Evolutionary conservation across 2,113 vertebrate genomes (phyloP).

Genomic region (Willisornis vidua): DNA sequence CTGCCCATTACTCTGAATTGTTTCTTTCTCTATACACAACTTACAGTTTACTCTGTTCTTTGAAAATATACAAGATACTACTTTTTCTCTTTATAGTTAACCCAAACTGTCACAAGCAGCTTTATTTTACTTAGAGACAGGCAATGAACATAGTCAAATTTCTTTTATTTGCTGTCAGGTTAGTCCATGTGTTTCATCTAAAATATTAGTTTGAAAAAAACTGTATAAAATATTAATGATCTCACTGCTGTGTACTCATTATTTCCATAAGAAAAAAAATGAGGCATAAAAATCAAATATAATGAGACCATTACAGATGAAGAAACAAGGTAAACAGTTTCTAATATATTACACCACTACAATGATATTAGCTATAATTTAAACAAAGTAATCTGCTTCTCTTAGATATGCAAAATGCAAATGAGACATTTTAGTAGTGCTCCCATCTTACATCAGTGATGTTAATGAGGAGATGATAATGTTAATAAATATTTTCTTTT

Average conservation of each 20-base stretch:
- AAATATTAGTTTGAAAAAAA: conserved; percentile 56
- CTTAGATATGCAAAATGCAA: conserved; percentile 71
- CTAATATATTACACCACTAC: conserved; percentile 62
- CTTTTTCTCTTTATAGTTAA: neutral
- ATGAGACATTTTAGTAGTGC: conserved; percentile 65
- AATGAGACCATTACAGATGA: conserved; percentile 69
- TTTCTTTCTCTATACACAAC: neutral
- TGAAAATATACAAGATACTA: neutral
- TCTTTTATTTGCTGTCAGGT: conserved; percentile 57
- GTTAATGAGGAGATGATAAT: conserved; percentile 57
- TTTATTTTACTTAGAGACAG: conserved; percentile 44
- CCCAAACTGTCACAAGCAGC: neutral
- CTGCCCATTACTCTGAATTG: neutral
- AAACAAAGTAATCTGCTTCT: conserved; percentile 60
- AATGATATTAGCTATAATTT: conserved; percentile 70
- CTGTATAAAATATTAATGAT: conserved; percentile 43
- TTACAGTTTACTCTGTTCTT: neutral
- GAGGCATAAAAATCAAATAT: conserved; percentile 57
- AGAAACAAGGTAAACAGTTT: conserved; percentile 70
- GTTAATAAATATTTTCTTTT: conserved; percentile 65
- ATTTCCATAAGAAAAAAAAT: conserved; percentile 59
- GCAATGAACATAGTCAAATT: conserved; percentile 29
- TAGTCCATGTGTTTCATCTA: conserved; percentile 35
- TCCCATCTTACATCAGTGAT: conserved; percentile 36
- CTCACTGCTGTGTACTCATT: conserved; percentile 45